Evolutionary conservation across 2,888 invertebrate species (phyloP), one percentile per base, ranked within the genome.

Genomic region (Microdon myrmicae): DNA sequence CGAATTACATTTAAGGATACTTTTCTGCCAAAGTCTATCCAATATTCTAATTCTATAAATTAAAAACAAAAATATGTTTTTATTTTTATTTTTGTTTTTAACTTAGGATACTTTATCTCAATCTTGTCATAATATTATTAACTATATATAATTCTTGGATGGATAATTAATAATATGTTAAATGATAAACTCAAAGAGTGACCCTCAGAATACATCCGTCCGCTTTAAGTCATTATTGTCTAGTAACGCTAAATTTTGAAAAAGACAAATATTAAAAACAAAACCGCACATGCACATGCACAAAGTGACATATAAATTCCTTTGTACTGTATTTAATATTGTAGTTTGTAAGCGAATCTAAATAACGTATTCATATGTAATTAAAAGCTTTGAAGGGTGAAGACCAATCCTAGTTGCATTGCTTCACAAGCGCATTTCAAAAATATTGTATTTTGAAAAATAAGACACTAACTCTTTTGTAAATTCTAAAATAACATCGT

Each of bases 81-180:
- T 13, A 14, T 31, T 22, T 31, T 37, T 41, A 25, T 19, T 25
- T 55, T 60, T 37, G 47, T 35, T 51, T 39, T 64, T 45, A 53
- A 53, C 39, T 54, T 66, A 66, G 59, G 53, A 66, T 66, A 59
- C 53, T 54, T 43, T 54, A 25, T 58, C 59, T 66, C 68, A 69
- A 66, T 70, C 69, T 70, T 70, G 69, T 70, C 69, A 70, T 68
- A 64, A 54, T 53, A 66, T 60, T 68, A 68, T 68, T 68, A 70
- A 68, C 67, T 67, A 67, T 66, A n/a, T n/a, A 64, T 69, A 67
- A 61, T 51, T 67, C 35, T 43, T 61, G 51, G 49, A 44, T 48
- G 35, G 48, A 67, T 51, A 59, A 56, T 37, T 28, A 49, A 41
- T 60, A 58, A 64, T 44, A 34, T 17, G 25, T 28, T 14, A 47